These are phyloP conservation scores for Eudyptes chrysolophus DNA, from an alignment of 2,113 vertebrate genomes.

Conservation along the genomic window DNA sequence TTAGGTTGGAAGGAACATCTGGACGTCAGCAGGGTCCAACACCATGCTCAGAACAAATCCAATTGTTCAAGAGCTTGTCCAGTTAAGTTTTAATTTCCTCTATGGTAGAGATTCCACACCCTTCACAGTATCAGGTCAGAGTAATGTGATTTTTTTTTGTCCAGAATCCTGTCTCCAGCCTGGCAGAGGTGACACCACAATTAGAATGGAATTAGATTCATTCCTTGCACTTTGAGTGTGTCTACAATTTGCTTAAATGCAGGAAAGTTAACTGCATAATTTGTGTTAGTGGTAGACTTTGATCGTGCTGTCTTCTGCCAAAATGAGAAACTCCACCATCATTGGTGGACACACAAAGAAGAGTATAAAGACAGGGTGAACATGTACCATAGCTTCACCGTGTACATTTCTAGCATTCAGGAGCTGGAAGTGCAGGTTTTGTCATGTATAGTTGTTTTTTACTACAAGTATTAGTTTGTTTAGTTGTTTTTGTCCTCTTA, in stretches of 20 bases:
- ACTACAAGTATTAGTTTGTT: background rate
- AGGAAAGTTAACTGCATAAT: background rate
- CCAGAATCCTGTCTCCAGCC: background rate
- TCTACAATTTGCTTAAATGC: background rate
- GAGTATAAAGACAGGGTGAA: background rate
- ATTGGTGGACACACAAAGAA: background rate
- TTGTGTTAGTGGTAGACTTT: background rate
- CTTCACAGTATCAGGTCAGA: background rate
- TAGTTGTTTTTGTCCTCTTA: background rate
- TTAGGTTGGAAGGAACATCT: background rate
- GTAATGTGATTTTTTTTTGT: background rate
- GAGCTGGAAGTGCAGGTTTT: background rate
- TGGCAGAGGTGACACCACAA: background rate
- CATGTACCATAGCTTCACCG: background rate
- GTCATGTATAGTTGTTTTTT: background rate
- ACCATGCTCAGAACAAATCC: background rate
- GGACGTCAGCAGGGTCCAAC: background rate
- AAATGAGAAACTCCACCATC: background rate
- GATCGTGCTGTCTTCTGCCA: background rate
- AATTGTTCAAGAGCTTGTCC: background rate
- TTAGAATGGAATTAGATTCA: background rate
- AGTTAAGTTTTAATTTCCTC: background rate
- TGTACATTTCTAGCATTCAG: background rate
- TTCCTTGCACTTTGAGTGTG: background rate
- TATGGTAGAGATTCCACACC: background rate